Conservation (phyloP, 2,888 invertebrate species). For the Dioctria linearis region DNA sequence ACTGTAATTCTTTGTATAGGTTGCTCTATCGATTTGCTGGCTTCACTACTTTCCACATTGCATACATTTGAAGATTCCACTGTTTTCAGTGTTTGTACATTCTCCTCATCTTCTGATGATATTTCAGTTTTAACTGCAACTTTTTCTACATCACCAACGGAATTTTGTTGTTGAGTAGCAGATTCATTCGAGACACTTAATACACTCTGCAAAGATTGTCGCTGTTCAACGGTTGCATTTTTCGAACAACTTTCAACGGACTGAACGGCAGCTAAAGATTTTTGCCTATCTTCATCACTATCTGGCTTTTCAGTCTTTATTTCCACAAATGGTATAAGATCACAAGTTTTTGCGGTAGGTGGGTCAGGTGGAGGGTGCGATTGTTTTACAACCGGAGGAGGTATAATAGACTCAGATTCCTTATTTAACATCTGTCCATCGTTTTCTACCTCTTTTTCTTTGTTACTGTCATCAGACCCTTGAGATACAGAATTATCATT, state of each 20-base stretch:
- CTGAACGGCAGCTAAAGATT: neutral
- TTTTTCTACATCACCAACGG: neutral
- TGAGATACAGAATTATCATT: constrained; percentile 2
- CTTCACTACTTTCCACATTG: too few relatives aligned
- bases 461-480: neutral
- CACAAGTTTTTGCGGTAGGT: neutral
- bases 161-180: neutral
- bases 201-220: neutral
- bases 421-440: neutral
- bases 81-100: constrained; percentile 4
- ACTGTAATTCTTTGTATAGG: constrained; percentile 48
- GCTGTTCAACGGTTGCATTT: constrained; percentile 29
- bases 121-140: constrained; percentile 65
- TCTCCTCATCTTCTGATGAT: constrained; percentile 63
- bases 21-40: neutral
- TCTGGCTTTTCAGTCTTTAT: constrained; percentile 61
- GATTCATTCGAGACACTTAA: constrained; percentile 16
- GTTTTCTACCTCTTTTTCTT: neutral
- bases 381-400: neutral
- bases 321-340: constrained; percentile 60
- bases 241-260: constrained; percentile 24
- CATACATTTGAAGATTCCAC: neutral
- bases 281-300: constrained; percentile 29
- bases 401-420: neutral
- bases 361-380: neutral